Conservation (phyloP, 2,797 vertebrate species). For the Heliangelus exortis region DNA sequence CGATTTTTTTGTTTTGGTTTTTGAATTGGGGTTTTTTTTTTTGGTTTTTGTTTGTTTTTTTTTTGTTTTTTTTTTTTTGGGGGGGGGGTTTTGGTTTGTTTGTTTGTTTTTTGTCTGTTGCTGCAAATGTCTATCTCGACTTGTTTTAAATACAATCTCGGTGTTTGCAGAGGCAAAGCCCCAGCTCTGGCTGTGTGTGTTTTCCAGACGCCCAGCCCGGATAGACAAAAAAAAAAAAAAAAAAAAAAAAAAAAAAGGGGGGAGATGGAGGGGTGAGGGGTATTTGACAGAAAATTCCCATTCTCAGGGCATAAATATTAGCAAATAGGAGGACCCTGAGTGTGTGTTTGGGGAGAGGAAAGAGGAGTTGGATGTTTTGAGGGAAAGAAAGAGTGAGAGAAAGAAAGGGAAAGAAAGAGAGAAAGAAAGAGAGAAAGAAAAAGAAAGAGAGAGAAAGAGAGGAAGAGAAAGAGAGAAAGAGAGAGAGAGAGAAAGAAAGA, state of each 20-base stretch:
- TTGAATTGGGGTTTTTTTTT: too few relatives aligned
- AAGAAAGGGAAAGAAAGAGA: rapidly evolving
- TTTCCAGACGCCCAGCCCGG: background rate
- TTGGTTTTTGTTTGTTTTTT: too few relatives aligned
- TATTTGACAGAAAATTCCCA: background rate
- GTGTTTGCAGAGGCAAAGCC: background rate
- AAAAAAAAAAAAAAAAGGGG: too few relatives aligned
- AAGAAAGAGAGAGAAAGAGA: background rate
- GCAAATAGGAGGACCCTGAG: background rate
- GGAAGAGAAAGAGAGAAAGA: too few relatives aligned
- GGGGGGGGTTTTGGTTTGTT: too few relatives aligned
- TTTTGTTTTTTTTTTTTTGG: background rate
- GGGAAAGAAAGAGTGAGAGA: background rate
- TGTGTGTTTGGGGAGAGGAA: background rate
- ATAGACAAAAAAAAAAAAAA: background rate
- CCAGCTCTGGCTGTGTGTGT: background rate
- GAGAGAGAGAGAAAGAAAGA: too few relatives aligned
- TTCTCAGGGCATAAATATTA: background rate
- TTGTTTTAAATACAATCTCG: background rate
- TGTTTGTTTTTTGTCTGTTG: background rate
- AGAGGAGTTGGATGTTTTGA: background rate
- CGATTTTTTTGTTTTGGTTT: background rate
- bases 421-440: too few relatives aligned
- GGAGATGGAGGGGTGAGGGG: too few relatives aligned
- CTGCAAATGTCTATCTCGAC: background rate